Percentiles rank a stretch among this genome's conserved stretches.
Evolutionary conservation across 2,888 invertebrate genomes (phyloP).

Genomic region (Melieria picta): DNA sequence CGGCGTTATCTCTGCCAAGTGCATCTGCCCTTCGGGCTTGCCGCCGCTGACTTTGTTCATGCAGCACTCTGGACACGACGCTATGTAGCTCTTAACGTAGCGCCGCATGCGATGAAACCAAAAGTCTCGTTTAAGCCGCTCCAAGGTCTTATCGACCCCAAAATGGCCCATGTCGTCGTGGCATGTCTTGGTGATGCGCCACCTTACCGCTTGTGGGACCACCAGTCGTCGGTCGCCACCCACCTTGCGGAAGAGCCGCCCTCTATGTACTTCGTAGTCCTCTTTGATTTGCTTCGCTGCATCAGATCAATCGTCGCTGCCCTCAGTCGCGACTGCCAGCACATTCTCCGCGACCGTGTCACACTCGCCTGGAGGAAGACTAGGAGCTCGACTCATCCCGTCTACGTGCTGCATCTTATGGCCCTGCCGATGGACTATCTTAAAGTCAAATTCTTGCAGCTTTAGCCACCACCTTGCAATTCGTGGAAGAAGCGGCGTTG

Average conservation of each 20-base stretch:
- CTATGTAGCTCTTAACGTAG: not conserved
- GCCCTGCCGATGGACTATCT: not conserved
- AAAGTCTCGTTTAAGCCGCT: slow-evolving; percentile 1
- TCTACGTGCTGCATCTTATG: too few species aligned
- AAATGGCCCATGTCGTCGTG: not conserved
- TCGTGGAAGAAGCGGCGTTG: not conserved
- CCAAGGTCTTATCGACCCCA: not conserved
- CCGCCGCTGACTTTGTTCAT: too few species aligned
- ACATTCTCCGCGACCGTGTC: too few species aligned
- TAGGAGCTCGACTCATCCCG: too few species aligned
- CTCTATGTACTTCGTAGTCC: not conserved
- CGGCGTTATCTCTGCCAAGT: too few species aligned
- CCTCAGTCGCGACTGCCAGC: too few species aligned
- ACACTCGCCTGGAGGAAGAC: too few species aligned
- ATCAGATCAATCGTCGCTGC: too few species aligned
- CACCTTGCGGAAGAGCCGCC: not conserved
- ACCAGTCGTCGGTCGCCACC: not conserved
- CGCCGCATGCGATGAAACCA: slow-evolving; percentile 6
- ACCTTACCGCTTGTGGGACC: slow-evolving; percentile 2
- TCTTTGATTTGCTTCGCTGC: too few species aligned
- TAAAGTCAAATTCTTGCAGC: not conserved
- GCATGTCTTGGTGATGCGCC: not conserved
- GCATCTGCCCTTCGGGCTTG: too few species aligned
- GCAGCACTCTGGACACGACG: too few species aligned
- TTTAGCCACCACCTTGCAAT: not conserved